Evolutionary conservation across 2,888 invertebrate species (phyloP), one percentile per base, ranked within the genome.

Genomic region (Melipona beecheii): DNA sequence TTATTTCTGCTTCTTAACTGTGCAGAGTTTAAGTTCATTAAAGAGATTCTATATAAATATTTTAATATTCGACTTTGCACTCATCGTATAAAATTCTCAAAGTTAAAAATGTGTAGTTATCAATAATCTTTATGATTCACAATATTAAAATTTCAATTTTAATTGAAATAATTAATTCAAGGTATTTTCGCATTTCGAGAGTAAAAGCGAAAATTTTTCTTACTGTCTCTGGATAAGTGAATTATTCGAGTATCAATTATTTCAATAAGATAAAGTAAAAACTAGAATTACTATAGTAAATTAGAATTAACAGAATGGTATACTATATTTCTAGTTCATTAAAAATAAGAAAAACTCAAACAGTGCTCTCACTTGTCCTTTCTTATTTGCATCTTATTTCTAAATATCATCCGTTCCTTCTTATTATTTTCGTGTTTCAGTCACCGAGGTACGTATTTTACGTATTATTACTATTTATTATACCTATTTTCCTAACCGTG

Each of bases 1-100:
- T 76, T 78, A 56, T 50, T 78, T 81, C 27, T 31, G 19, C 31
- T 64, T 9, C 56, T 81, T 76, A 73, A 69, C 31, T 64, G 15
- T n/a, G 43, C n/a, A 15, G 62, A 74, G 56, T 52, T 36, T 13
- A 56, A 21, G 9, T 78, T 73, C 17, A 15, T 2, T 0, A 36
- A 36, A 24, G 15, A n/a, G 19, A 17, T 31, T 15, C 27, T n/a
- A 21, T n/a, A 27, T 50, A 5, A 66, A 58, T 70, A 21, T 19
- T 15, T 56, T 56, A 13, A 64, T 54, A 69, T n/a, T 69, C 52
- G 13, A 31, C 15, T 69, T 54, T 31, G 6, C 31, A 0, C 52
- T 52, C 15, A 15, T 15, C 5, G 54, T 31, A 4, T 31, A 54
- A n/a, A 1, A 11, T n/a, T 13, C 21, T 3, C n/a, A 56, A 56